Evolutionary conservation across 2,113 vertebrate genomes (phyloP), one percentile per base, ranked within the genome.

Genomic region (Turdus rufiventris): DNA sequence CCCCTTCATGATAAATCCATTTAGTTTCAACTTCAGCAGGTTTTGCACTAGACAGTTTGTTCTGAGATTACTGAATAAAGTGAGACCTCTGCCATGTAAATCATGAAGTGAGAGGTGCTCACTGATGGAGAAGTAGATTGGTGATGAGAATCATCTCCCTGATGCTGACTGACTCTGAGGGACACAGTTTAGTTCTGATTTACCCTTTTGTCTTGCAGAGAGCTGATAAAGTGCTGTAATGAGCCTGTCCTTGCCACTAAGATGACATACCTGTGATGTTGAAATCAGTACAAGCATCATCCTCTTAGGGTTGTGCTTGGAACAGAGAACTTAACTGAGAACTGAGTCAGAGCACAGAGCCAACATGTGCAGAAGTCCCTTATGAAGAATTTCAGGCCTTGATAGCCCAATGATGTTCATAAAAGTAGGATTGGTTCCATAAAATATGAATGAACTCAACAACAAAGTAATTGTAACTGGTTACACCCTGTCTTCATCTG

Each of bases 351-450:
- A 81, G 76, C 48, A 7, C 12, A 6, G 10, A 84, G 62, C 65
- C 65, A 92, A 65, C 31, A 26, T 7, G 8, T 91, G 43, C 45
- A 57, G n/a, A 70, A 14, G 0, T 74, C 77, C 61, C 80, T 63
- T 36, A 48, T 89, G 72, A 85, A 77, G 61, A 74, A 48, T 66
- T 74, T 74, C 91, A 92, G 56, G 47, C 51, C 51, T 71, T 75
- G 61, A 57, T 96, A 95, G 88, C 89, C 48, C 88, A 95, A 45
- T 60, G 40, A 43, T 67, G 57, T 71, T 93, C 43, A 34, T 84
- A 31, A 91, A 83, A 94, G n/a, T 94, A 61, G 94, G 92, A 91
- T 67, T 63, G 86, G 68, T 67, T 43, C 68, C 70, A 26, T 72
- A 89, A 89, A 72, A 79, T 40, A 45, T 38, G 36, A 24, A 76